A percentile compares a stretch with the other conserved stretches of the same genome.
These are phyloP conservation scores for Penaeus monodon DNA, from an alignment of 2,888 invertebrate species.

Conservation along the genomic window DNA sequence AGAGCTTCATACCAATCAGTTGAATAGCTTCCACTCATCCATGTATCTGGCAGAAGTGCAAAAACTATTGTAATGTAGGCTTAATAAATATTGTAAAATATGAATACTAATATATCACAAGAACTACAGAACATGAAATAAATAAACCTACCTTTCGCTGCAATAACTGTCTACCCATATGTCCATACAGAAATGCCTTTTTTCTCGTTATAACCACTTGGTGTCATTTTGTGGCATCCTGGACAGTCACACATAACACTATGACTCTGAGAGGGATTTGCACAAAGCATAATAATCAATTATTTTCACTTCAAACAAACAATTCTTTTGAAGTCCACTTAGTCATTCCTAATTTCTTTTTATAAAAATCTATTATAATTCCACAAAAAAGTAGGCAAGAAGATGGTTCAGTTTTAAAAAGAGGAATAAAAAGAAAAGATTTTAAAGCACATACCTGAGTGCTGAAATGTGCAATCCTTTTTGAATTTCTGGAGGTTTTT, in stretches of 20 bases:
- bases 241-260: constrained; percentile 67
- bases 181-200: constrained; percentile 83
- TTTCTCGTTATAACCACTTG: constrained; percentile 80
- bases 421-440: not conserved
- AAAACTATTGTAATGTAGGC: not conserved
- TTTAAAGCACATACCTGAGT: not conserved
- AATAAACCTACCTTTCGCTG: constrained; percentile 70
- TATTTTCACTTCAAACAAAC: not conserved
- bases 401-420: not conserved
- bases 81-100: not conserved
- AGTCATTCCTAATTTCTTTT: not conserved
- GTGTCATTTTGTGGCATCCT: constrained; percentile 80
- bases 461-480: constrained; percentile 46
- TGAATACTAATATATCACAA: not conserved
- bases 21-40: constrained; percentile 82
- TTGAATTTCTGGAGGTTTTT: constrained; percentile 35
- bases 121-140: not conserved
- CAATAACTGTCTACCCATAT: constrained; percentile 79
- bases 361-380: not conserved
- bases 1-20: constrained; percentile 84
- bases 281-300: not conserved
- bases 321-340: not conserved
- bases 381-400: not conserved
- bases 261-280: constrained; percentile 24
- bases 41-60: constrained; percentile 76